Conservation (phyloP, 2,888 invertebrate species). For the Drosophila pseudotalamancana region DNA sequence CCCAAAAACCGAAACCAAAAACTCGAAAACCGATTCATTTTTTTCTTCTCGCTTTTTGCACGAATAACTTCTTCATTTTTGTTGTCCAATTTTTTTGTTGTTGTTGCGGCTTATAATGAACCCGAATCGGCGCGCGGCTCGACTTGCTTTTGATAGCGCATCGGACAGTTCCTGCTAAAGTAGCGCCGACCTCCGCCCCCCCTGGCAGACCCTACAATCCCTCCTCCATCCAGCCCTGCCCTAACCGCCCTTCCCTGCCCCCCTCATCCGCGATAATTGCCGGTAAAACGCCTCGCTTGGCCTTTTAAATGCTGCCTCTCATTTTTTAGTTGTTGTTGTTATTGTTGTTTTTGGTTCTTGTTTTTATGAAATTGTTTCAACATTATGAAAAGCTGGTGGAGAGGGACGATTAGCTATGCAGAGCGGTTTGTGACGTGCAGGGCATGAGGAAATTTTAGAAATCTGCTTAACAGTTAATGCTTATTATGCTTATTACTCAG, state of each 20-base stretch:
- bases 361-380: constrained; percentile 52
- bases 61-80: constrained; percentile 19
- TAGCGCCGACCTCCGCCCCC: background rate
- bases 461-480: no score
- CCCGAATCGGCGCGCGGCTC: constrained; percentile 53
- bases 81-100: constrained; percentile 21
- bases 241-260: background rate
- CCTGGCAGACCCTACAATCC: background rate
- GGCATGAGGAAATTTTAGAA: background rate
- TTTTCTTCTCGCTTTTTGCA: constrained; percentile 16
- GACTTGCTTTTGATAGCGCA: constrained; percentile 39
- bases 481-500: no score
- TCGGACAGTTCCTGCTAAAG: constrained; percentile 19
- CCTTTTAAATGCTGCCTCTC: constrained; percentile 72
- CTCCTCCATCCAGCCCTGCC: no score
- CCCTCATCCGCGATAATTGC: constrained; percentile 72
- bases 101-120: constrained; percentile 70
- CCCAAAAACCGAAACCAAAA: constrained; percentile 23
- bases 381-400: constrained; percentile 2
- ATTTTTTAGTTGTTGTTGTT: no score
- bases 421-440: background rate
- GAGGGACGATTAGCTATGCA: constrained; percentile 23
- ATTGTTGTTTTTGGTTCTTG: constrained; percentile 27
- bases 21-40: no score
- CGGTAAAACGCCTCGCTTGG: constrained; percentile 80